A percentile compares a stretch with the other conserved stretches of the same genome.
These are phyloP conservation scores for Drosophila demipolita DNA, from an alignment of 2,888 invertebrate species.

Conservation along the genomic window DNA sequence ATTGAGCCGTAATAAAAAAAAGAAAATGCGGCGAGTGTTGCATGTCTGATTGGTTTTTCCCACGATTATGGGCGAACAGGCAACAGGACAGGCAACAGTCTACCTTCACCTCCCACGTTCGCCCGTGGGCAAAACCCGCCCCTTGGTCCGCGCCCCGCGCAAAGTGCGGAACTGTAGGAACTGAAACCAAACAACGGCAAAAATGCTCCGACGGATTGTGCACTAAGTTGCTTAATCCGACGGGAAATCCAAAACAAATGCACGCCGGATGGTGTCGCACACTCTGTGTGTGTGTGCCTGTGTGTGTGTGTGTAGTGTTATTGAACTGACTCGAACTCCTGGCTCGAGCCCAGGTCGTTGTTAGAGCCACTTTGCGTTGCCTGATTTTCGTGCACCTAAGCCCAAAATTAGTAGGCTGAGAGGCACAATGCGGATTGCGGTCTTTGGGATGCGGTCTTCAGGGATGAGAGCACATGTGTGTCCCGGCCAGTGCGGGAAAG, in stretches of 20 bases:
- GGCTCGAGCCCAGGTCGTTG: slow-evolving; percentile 38
- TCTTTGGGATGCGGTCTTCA: neutral
- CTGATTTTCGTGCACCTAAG: slow-evolving; percentile 37
- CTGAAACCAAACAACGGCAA: slow-evolving; percentile 30
- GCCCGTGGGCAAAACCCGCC: neutral
- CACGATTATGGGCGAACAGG: slow-evolving; percentile 63
- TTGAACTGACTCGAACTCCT: slow-evolving; percentile 58
- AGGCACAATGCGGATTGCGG: slow-evolving; percentile 42
- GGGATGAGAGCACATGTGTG: slow-evolving; percentile 37
- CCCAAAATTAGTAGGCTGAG: slow-evolving; percentile 59
- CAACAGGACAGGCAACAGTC: slow-evolving; percentile 2
- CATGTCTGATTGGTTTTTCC: slow-evolving; percentile 77
- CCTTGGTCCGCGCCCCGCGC: slow-evolving; percentile 7
- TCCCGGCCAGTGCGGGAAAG: slow-evolving; percentile 59
- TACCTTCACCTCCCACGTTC: neutral
- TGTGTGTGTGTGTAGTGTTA: slow-evolving; percentile 49
- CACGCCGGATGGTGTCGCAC: slow-evolving; percentile 48
- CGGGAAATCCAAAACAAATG: slow-evolving; percentile 78
- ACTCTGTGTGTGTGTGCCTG: slow-evolving; percentile 1
- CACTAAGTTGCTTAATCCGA: slow-evolving; percentile 78
- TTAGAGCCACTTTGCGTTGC: slow-evolving; percentile 19
- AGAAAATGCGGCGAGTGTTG: slow-evolving; percentile 51
- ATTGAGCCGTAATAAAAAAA: slow-evolving; percentile 69
- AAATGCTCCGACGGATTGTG: slow-evolving; percentile 55
- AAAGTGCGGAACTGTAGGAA: slow-evolving; percentile 56